A percentile compares a stretch with the other conserved stretches of the same genome.
phyloP scores from a whole-genome alignment of 2,113 vertebrate genomes.

The Nanger granti region DNA sequence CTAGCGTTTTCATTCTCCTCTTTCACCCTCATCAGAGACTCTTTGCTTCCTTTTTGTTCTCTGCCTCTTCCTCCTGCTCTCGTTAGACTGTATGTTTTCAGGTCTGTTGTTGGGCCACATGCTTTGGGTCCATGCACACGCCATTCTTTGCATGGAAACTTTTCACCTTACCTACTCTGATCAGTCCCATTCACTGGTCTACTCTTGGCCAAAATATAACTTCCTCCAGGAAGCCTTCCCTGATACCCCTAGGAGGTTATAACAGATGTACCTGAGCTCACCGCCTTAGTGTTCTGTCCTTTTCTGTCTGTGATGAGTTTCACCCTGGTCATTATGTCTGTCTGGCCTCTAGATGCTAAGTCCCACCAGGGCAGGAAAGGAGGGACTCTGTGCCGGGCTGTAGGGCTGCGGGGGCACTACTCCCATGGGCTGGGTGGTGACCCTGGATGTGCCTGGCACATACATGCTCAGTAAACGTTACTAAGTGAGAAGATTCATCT shows the following conservation, averaged over 20 bases:
- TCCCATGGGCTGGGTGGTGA: accelerated
- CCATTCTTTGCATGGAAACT: not conserved
- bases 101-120: accelerated
- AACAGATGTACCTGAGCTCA: not conserved
- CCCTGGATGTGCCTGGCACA: not conserved
- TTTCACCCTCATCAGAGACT: not conserved
- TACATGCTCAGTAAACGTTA: not conserved
- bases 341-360: not conserved
- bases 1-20: not conserved
- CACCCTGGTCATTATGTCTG: not conserved
- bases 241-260: not conserved
- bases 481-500: not conserved
- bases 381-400: not conserved
- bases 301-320: not conserved
- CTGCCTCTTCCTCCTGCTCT: not conserved
- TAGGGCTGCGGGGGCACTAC: accelerated
- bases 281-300: not conserved
- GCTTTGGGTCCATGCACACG: not conserved
- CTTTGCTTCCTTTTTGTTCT: not conserved
- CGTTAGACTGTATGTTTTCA: no score
- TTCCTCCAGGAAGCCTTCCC: not conserved
- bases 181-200: not conserved
- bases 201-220: not conserved
- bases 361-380: not conserved
- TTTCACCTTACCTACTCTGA: not conserved